phyloP scores from a whole-genome alignment of 2,797 vertebrate species.

The Periparus ater region DNA sequence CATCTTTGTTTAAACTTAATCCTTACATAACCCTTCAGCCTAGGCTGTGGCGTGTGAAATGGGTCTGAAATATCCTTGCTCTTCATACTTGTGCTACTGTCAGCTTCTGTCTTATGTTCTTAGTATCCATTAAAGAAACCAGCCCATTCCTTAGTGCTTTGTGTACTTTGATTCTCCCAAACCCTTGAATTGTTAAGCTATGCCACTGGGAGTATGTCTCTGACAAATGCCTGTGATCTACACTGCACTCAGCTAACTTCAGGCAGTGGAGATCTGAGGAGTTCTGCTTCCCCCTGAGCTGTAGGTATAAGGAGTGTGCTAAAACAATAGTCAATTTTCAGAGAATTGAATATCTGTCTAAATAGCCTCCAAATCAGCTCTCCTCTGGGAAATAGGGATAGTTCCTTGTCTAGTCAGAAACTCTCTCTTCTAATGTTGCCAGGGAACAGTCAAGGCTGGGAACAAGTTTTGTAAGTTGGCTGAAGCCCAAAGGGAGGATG shows the following conservation, averaged over 20 bases:
- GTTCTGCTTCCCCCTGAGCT: not conserved
- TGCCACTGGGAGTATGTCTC: not conserved
- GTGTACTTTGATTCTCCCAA: not conserved
- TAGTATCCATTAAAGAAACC: not conserved
- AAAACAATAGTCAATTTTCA: not conserved
- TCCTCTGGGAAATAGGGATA: not conserved
- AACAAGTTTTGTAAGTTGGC: not conserved
- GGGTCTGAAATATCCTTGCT: not conserved
- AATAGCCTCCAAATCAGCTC: constrained; percentile 1
- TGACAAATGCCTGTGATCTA: not conserved
- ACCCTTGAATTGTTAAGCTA: not conserved
- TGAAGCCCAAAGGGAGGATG: not conserved
- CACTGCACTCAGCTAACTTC: not conserved
- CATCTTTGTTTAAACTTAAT: constrained; percentile 13
- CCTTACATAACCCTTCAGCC: not conserved
- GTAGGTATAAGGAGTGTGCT: not conserved
- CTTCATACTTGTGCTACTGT: not conserved
- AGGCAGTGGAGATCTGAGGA: not conserved
- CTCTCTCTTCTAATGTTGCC: not conserved
- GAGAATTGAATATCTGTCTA: not conserved
- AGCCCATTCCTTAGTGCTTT: not conserved
- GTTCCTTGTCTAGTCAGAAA: not conserved
- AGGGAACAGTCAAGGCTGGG: not conserved
- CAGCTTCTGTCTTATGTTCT: not conserved
- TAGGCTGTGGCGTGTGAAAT: not conserved